Evolutionary conservation across 1,140 invertebrate genomes (phyloP).

Genomic region (Alviniconcha marisindica): DNA sequence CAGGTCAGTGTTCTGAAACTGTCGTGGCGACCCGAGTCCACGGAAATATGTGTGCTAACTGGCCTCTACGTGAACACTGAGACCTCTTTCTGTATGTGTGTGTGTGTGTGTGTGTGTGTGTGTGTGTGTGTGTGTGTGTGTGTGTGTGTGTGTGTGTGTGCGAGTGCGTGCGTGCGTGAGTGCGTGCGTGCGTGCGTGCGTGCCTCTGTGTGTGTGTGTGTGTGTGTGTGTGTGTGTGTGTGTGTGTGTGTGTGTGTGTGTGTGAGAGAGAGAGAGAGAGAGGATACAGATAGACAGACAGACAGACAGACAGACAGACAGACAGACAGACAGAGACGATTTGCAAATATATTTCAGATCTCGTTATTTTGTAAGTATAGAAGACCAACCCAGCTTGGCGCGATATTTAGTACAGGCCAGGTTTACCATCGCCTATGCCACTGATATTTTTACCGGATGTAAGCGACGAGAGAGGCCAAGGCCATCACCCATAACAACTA

Average conservation of each 20-base stretch:
- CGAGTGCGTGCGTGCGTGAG: background rate
- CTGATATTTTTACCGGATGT: too few relatives aligned
- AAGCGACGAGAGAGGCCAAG: too few relatives aligned
- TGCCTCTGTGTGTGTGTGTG: too few relatives aligned
- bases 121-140: background rate
- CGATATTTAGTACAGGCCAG: background rate
- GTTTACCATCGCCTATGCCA: too few relatives aligned
- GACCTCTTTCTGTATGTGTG: background rate
- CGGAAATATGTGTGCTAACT: background rate
- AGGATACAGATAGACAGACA: background rate
- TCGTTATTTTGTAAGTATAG: background rate
- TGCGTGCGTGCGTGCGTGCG: background rate
- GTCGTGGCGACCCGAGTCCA: background rate
- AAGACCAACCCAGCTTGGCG: background rate
- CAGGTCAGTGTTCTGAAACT: slow-evolving; percentile 47
- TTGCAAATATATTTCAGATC: background rate
- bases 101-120: too few relatives aligned
- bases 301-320: background rate
- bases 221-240: too few relatives aligned
- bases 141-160: slow-evolving; percentile 9
- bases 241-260: background rate
- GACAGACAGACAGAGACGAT: background rate
- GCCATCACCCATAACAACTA: too few relatives aligned
- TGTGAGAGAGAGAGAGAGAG: background rate
- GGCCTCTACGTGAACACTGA: background rate